Evolutionary conservation across 37 sponge, comb jelly and placozoan species (phyloP).

Genomic region (Ephydatia muelleri): DNA sequence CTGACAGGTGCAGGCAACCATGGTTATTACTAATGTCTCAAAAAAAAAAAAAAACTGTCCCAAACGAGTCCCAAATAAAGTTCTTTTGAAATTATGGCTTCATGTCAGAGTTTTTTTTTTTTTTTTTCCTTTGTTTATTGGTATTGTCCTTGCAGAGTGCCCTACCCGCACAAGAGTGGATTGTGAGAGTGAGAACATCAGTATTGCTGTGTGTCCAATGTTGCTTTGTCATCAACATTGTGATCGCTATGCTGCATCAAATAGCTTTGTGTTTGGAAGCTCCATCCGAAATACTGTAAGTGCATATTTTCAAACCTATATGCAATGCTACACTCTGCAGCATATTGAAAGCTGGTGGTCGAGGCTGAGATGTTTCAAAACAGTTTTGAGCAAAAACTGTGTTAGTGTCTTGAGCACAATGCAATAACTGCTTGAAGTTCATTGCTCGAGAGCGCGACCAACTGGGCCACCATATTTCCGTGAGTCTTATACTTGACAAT

Average conservation of each 20-base stretch:
- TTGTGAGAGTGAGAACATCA: constrained; percentile 42
- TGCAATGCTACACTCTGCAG: not conserved
- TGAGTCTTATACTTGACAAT: too few relatives aligned
- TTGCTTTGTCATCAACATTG: constrained; percentile 19
- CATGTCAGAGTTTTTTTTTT: not conserved
- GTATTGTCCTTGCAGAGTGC: constrained; percentile 15
- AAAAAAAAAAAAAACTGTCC: too few relatives aligned
- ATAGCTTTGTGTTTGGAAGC: constrained; percentile 50
- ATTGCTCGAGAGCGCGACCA: too few relatives aligned
- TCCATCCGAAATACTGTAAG: constrained; percentile 42
- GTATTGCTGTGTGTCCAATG: constrained; percentile 26
- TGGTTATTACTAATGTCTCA: too few relatives aligned
- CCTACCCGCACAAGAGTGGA: constrained; percentile 36
- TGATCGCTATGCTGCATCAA: constrained; percentile 27
- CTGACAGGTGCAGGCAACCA: not conserved
- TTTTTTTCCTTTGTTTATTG: not conserved
- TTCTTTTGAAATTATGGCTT: too few relatives aligned
- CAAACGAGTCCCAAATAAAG: too few relatives aligned
- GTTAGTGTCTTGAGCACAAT: too few relatives aligned
- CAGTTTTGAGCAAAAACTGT: constrained; percentile 46
- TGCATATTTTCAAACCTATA: constrained; percentile 2
- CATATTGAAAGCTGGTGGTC: constrained; percentile 68
- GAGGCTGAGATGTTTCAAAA: constrained; percentile 26
- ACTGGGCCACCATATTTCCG: too few relatives aligned
- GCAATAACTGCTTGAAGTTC: too few relatives aligned